phyloP scores from a whole-genome alignment of 2,113 vertebrate species.

The Pithys albifrons region DNA sequence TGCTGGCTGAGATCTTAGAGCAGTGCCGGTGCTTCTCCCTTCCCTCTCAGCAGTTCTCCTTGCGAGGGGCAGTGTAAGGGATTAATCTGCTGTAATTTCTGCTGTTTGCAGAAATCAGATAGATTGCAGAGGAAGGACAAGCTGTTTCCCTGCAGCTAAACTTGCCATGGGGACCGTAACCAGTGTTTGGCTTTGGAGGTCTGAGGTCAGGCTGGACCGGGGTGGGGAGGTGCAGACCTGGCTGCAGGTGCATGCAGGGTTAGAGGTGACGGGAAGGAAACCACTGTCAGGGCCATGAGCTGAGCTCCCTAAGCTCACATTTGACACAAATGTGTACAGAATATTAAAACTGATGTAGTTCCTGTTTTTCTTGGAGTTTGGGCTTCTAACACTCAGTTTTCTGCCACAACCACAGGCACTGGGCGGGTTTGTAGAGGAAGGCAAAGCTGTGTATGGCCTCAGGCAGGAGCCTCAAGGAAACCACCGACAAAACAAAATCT shows the following conservation, averaged over 20 bases:
- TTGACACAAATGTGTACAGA: background rate
- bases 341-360: background rate
- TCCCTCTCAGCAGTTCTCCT: conserved; percentile 6
- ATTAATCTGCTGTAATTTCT: background rate
- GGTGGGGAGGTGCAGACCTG: accelerated
- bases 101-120: background rate
- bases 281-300: accelerated
- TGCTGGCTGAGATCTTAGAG: conserved; percentile 1
- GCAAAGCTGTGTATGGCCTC: accelerated
- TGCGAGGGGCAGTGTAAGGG: background rate
- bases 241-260: accelerated
- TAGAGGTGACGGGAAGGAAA: background rate
- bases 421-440: background rate
- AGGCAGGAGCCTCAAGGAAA: background rate
- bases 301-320: background rate
- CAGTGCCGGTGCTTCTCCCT: background rate
- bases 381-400: background rate
- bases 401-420: background rate
- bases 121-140: background rate
- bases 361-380: background rate
- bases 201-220: accelerated
- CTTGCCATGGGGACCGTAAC: background rate
- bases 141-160: background rate
- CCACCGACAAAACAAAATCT: background rate
- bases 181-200: background rate